phyloP scores from a whole-genome alignment of 1,140 invertebrate genomes.

The Apocrypta bakeri region DNA sequence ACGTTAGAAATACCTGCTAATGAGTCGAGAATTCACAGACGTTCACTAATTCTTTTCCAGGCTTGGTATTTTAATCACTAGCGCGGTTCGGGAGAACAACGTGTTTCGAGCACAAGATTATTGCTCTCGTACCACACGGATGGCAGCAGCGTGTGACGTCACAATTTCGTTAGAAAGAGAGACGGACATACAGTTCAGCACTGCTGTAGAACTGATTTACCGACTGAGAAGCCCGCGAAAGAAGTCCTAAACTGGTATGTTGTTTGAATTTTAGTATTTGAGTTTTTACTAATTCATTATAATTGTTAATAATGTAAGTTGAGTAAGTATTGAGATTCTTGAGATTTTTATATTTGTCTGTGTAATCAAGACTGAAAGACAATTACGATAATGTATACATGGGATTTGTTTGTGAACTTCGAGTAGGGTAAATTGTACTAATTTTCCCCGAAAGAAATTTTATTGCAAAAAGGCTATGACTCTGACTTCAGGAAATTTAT shows the following conservation, averaged over 20 bases:
- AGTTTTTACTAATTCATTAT: neutral
- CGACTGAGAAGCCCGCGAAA: neutral
- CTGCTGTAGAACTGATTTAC: neutral
- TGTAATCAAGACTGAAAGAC: too few relatives aligned
- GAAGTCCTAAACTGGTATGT: neutral
- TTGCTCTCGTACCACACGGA: constrained; percentile 13
- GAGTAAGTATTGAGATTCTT: too few relatives aligned
- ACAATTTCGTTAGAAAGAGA: neutral
- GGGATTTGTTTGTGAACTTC: too few relatives aligned
- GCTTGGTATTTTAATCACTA: neutral
- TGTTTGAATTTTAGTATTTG: neutral
- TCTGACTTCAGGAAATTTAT: too few relatives aligned
- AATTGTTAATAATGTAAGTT: too few relatives aligned
- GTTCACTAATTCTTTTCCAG: neutral
- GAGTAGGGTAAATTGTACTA: too few relatives aligned
- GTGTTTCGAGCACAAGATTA: constrained; percentile 19
- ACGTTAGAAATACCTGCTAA: constrained; percentile 5
- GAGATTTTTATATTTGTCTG: too few relatives aligned
- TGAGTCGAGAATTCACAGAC: neutral
- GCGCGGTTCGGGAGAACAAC: constrained; percentile 21
- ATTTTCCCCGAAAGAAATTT: too few relatives aligned
- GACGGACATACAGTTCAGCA: neutral
- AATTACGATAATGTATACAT: too few relatives aligned
- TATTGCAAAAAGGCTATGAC: too few relatives aligned
- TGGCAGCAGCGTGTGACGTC: constrained; percentile 28